Percentiles rank a stretch among this genome's conserved stretches.
phyloP scores from a whole-genome alignment of 1,140 invertebrate species.

The Drosophila lini region DNA sequence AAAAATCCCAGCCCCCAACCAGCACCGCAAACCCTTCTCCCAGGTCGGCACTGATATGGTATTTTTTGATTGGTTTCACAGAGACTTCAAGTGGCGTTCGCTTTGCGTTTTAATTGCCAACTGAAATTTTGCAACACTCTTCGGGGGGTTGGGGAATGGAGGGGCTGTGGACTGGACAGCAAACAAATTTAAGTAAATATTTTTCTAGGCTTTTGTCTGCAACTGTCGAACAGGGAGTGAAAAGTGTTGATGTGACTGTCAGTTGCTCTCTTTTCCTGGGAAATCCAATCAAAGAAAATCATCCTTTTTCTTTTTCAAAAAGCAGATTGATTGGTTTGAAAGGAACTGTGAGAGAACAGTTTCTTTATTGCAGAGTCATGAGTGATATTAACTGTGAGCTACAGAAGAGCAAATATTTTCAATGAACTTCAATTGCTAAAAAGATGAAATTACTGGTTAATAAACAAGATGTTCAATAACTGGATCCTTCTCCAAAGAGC shows the following conservation, averaged over 20 bases:
- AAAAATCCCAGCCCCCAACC: conserved; percentile 6
- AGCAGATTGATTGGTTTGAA: conserved; percentile 27
- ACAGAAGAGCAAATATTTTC: neutral
- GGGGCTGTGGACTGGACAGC: neutral
- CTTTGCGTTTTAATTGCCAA: conserved; percentile 71
- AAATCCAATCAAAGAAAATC: conserved; percentile 49
- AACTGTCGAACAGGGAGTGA: conserved; percentile 27
- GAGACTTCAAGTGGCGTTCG: conserved; percentile 52
- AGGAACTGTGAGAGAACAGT: neutral
- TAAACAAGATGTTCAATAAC: too few relatives aligned
- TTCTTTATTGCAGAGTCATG: neutral
- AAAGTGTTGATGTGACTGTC: conserved; percentile 49
- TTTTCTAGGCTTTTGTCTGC: conserved; percentile 65
- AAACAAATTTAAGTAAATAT: conserved; percentile 64
- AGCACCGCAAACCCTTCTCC: conserved; percentile 16
- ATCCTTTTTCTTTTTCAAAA: conserved; percentile 8
- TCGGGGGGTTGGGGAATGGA: neutral
- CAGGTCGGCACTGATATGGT: conserved; percentile 54
- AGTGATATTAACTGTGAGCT: neutral
- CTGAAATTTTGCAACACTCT: conserved; percentile 50
- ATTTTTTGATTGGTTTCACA: conserved; percentile 80
- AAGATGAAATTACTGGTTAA: neutral
- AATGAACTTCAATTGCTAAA: neutral
- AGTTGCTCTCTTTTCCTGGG: conserved; percentile 24
- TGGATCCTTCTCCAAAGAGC: neutral